Base-by-base conservation (phyloP, 2,113 vertebrate species). In the Elaphurus davidianus region DNA sequence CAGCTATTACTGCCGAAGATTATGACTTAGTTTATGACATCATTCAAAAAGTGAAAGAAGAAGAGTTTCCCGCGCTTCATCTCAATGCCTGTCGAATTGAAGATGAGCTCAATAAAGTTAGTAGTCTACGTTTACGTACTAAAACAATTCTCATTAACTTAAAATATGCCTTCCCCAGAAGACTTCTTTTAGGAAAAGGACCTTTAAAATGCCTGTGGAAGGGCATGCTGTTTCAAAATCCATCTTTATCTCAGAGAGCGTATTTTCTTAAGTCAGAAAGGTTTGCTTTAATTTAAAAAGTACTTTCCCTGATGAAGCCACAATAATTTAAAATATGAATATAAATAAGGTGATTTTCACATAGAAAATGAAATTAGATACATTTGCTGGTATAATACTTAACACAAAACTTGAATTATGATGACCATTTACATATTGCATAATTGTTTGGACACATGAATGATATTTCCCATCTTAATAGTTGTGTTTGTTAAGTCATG, bases 71-170 rank as follows among this genome's bases (percentile, higher is more conserved):
- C 14, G 94, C 83, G 23, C 99, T 99, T 47, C 99, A 99, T 47
- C 98, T 99, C 96, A 99, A 99, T 8, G 94, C 98, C 97, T 99
- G 99, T 98, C 98, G 99, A 98, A 99, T 99, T 60, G 99, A 99
- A 98, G 99, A 99, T 62, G 99, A 99, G 95, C 99, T 99, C 92
- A 98, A 99, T 96, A 99, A 99, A 99, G 99, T 99, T 92, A 97
- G 98, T 97, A 60, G 47, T 15, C 23, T 74, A 25, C 50, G 36
- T 33, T 59, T 93, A 54, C 87, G 55, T 45, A 86, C 9, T 62
- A 8, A 76, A 67, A 52, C 88, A 40, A 55, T 91, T 45, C 40
- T 71, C 36, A n/a, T 17, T 86, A 12, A 14, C 1, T 85, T 94
- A 52, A 93, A 83, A 79, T 62, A 47, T 19, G 3, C 13, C 27